Base-by-base conservation (phyloP, 2,113 vertebrate genomes). In the Daboia siamensis region DNA sequence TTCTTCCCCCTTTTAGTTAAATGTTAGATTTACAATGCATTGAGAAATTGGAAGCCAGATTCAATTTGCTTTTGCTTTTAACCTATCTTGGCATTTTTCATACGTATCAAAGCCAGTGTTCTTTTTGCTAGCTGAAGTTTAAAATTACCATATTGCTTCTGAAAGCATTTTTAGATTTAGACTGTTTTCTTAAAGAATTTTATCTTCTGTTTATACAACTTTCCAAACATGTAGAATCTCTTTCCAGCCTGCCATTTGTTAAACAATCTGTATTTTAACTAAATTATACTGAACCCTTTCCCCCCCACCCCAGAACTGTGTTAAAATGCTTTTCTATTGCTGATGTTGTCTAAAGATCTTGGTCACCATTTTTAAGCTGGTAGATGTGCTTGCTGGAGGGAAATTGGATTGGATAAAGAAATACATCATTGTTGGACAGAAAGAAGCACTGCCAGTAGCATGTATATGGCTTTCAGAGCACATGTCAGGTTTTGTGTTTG, bases 161-260 rank as follows among this genome's bases (percentile, higher is more conserved):
- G 95, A 96, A 94, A 93, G 94, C n/a, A 92, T 29, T 93, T 95
- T 96, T 87, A 95, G 92, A 94, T 94, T 95, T 95, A 74, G 86
- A 92, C 92, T 95, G 93, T 85, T 96, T 97, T 96, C 95, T 91
- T 96, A 96, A 93, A 95, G 93, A 96, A 95, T 93, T 94, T 87
- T 93, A 74, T 93, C 93, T 95, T 96, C 90, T 96, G 95, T 97
- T 97, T 97, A 96, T 3, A 33, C 94, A 69, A 96, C 90, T 95
- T 96, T 93, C 91, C 93, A 94, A 94, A 95, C 96, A 97, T 96
- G 96, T 96, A 94, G 90, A 95, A 96, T 97, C 94, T 97, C 94
- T 97, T 97, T 97, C 95, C 93, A 96, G 93, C 96, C 95, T 96
- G 95, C 95, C 96, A 95, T 95, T 97, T 94, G 94, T 93, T 95